These are phyloP conservation scores for Tenualosa thibaudeaui DNA, from an alignment of 2,797 vertebrate species.

Conservation along the genomic window DNA sequence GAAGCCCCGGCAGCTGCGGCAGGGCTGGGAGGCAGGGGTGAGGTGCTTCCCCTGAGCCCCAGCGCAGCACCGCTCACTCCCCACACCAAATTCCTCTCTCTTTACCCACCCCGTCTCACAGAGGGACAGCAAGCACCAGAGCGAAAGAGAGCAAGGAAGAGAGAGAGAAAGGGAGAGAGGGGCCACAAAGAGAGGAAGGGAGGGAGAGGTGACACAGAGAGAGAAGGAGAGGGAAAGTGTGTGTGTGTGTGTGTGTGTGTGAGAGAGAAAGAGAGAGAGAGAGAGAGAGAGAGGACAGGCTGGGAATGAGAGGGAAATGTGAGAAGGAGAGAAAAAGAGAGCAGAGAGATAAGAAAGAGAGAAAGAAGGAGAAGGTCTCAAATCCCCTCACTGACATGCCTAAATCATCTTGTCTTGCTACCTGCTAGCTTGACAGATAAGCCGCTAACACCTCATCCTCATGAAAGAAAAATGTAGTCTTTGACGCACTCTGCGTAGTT, in stretches of 20 bases:
- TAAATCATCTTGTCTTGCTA: background rate
- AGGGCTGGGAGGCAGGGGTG: slow-evolving; percentile 36
- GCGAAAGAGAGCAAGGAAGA: background rate
- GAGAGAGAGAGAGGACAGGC: slow-evolving; percentile 41
- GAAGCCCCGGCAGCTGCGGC: slow-evolving; percentile 62
- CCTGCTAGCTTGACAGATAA: background rate
- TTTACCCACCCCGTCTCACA: slow-evolving; percentile 67
- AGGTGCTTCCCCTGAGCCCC: slow-evolving; percentile 41
- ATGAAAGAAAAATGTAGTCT: background rate
- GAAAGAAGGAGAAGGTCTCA: slow-evolving; percentile 36
- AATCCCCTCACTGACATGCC: slow-evolving; percentile 54
- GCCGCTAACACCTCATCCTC: background rate
- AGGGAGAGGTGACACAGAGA: slow-evolving; percentile 41
- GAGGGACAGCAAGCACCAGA: slow-evolving; percentile 57
- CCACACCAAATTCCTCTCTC: slow-evolving; percentile 62
- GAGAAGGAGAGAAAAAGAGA: background rate
- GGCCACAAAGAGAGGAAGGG: background rate
- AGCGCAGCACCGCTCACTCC: slow-evolving; percentile 13
- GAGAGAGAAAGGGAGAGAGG: background rate
- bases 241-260: no score
- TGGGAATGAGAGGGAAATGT: background rate
- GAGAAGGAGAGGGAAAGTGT: no score
- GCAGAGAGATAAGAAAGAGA: slow-evolving; percentile 57
- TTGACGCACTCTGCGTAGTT: background rate
- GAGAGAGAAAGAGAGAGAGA: background rate